Evolutionary conservation across 2,888 invertebrate species (phyloP), one percentile per base, ranked within the genome.

Genomic region (Drosophila parthenogenetica): DNA sequence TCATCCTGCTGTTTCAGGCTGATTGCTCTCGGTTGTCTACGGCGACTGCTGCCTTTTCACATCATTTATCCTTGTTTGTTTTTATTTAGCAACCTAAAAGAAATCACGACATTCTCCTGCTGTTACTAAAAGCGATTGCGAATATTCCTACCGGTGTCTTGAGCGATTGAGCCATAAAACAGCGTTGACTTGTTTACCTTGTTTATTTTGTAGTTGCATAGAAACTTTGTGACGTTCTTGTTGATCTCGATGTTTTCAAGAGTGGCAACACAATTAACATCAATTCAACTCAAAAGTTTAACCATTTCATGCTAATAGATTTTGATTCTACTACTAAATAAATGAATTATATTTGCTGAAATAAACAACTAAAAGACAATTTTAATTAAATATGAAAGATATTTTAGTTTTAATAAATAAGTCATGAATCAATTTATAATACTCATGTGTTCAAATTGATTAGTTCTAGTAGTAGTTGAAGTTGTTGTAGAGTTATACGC

Each of bases 51-150:
- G 79, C 77, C 75, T 74, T 75, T 73, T 54, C 62, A 79, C 87
- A 89, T 89, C 89, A 89, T 90, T 89, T 89, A 89, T 89, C 88
- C 89, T 89, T 90, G 89, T 89, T 89, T 88, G 87, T 87, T 87
- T 87, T 87, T 87, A 76, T 83, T 84, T 78, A 83, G 84, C 66
- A 60, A 67, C 71, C 69, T 64, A 53, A 68, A 63, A 53, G 67
- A 70, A 79, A 63, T 73, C 84, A 72, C 65, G 61, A 69, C 67
- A 62, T 17, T 66, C 65, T 71, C 59, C 35, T 35, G 43, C 72
- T 61, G 45, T 73, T 60, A 19, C 16, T 13, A 29, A 14, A 19
- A 39, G 43, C 40, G 51, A 39, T 14, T 51, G 39, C 37, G 14
- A 51, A 51, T 22, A 14, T 22, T 39, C 22, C n/a, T 22, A 45